Evolutionary conservation across 1,140 invertebrate genomes (phyloP), one percentile per base, ranked within the genome.

Genomic region (Drosophila bipectinata): DNA sequence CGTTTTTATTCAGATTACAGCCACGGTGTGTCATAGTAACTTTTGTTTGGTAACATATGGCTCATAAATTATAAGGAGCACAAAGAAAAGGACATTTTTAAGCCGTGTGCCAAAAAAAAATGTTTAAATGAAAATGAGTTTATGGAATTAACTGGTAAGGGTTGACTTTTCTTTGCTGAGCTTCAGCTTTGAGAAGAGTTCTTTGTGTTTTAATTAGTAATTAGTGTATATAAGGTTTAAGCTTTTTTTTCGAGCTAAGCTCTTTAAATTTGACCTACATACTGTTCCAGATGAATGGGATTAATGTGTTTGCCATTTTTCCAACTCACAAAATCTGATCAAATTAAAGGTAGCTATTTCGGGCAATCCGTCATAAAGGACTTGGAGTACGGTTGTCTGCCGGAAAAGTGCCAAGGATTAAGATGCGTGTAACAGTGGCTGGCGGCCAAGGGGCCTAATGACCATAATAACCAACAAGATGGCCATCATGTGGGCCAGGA

Each of bases 401-500:
- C 26, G 26, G 26, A 28, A 69, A 69, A 74, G 64, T 60, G 60
- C 60, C 73, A 32, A 62, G 81, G 82, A 85, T 85, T 85, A 87
- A 87, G 74, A 87, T 63, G 68, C 61, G 74, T 62, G 60, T 53
- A 60, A 67, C 34, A 37, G 34, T 0, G 34, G 34, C 60, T 68
- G 72, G 56, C 60, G 72, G 71, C 63, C 61, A 53, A 9, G 47
- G 63, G 84, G 78, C 82, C 77, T 85, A 85, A 85, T 85, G 82
- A 82, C 82, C 82, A 85, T 85, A 85, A 85, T 87, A 78, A 87
- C 83, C 82, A 79, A 75, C 71, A 87, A 71, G 67, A 85, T 72
- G 68, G 58, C 55, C 76, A 79, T 63, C 74, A 59, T 51, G 44
- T 66, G 55, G 58, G 68, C 68, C 75, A 81, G 75, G 80, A 84